A percentile compares a stretch with the other conserved stretches of the same genome.
phyloP scores from a whole-genome alignment of 2,113 vertebrate genomes.

The Vimba vimba region DNA sequence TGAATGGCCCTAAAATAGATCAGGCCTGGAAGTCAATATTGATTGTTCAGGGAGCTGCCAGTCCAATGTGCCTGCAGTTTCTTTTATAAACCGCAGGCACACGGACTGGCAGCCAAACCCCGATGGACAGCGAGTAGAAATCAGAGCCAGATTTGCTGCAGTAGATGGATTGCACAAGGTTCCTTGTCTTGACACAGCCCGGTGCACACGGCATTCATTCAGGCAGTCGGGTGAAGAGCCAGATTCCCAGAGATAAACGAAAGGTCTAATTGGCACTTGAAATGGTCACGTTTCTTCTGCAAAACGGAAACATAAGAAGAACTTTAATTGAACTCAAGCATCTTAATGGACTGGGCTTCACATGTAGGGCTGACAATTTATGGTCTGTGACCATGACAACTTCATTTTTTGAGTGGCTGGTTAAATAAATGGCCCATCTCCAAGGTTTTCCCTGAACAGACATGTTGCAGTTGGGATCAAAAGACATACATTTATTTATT shows the following conservation, averaged over 20 bases:
- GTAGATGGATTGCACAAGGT: slow-evolving; percentile 25
- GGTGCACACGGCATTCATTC: slow-evolving; percentile 28
- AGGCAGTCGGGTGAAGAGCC: slow-evolving; percentile 26
- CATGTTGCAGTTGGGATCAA: background rate
- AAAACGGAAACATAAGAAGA: slow-evolving; percentile 15
- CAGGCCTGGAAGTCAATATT: slow-evolving; percentile 51
- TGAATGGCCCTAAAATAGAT: slow-evolving; percentile 41
- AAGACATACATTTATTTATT: background rate
- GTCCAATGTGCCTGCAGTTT: slow-evolving; percentile 25
- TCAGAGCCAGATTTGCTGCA: slow-evolving; percentile 31
- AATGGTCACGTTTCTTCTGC: background rate
- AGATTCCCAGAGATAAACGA: slow-evolving; percentile 37
- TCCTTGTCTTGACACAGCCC: slow-evolving; percentile 24
- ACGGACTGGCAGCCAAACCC: slow-evolving; percentile 15
- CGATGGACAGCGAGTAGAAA: background rate
- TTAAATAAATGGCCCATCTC: background rate
- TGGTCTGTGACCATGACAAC: slow-evolving; percentile 32
- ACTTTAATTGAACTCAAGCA: slow-evolving; percentile 28
- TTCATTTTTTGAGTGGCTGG: slow-evolving; percentile 2
- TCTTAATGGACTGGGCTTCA: slow-evolving; percentile 21
- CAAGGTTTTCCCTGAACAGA: background rate
- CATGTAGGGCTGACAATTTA: slow-evolving; percentile 15
- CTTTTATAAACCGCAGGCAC: background rate
- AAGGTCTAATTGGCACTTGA: slow-evolving; percentile 44
- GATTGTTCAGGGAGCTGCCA: slow-evolving; percentile 39